Base-by-base conservation (phyloP, 1,140 invertebrate genomes). In the Zaprionus inermis region DNA sequence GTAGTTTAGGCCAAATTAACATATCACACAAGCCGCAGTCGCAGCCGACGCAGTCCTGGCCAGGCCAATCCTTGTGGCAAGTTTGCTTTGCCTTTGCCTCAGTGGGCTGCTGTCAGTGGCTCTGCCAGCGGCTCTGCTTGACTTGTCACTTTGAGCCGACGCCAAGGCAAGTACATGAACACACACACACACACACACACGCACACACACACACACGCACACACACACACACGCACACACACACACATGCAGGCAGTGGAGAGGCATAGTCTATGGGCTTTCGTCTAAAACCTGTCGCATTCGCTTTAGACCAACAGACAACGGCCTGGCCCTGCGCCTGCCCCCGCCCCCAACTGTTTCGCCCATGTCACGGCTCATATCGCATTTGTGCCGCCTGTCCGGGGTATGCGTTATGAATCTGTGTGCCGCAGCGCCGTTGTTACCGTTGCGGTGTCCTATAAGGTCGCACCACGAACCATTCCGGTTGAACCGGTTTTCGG, bases 1-100 rank as follows among this genome's bases (percentile, higher is more conserved):
- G 81, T 83, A 84, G 81, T 83, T 83, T 83, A 84, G 80, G 65
- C 76, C 65, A 85, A 84, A 85, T 84, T 84, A 84, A 84, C 81
- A 84, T 84, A 84, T 84, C 81, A 60, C 81, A 81, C 59, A 85
- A 64, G 78, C 69, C 77, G 44, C 69, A 67, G 75, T 71, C 74
- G 52, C 38, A 58, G 61, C 58, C 60, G 46, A 24, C 32, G 61
- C 36, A 41, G 41, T 32, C 28, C 32, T 65, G 20, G 51, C 52
- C 34, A 18, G 59, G 51, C 51, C 59, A 64, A 70, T 63, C 59
- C 59, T 63, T 36, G 51, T 63, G 59, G 38, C 60, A n/a, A n/a
- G n/a, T n/a, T n/a, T n/a, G n/a, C n/a, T n/a, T n/a, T n/a, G n/a
- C n/a, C n/a, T n/a, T n/a, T n/a, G n/a, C n/a, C n/a, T n/a, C n/a